phyloP scores from a whole-genome alignment of 1,140 invertebrate genomes.

The Orius insidiosus region DNA sequence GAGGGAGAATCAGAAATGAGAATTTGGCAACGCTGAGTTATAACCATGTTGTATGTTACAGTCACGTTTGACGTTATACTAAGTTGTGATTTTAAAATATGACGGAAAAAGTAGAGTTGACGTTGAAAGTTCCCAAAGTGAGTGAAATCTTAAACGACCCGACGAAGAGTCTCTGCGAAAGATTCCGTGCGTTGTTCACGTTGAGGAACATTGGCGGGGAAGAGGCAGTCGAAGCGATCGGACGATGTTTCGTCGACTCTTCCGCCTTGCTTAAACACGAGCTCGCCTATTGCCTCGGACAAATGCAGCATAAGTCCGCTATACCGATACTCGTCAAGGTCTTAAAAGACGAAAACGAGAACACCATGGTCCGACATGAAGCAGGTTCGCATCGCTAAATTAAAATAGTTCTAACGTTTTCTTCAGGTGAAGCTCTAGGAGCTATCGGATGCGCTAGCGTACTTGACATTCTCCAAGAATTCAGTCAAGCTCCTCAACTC shows the following conservation, averaged over 20 bases:
- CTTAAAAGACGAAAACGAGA: conserved; percentile 61
- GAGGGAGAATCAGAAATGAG: no score
- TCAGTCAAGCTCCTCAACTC: conserved; percentile 49
- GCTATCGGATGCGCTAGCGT: conserved; percentile 65
- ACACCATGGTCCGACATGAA: conserved; percentile 95
- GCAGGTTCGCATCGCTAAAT: conserved; percentile 47
- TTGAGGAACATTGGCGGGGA: conserved; percentile 79
- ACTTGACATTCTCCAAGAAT: conserved; percentile 54
- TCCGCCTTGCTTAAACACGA: conserved; percentile 98
- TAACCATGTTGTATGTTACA: no score
- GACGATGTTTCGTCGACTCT: conserved; percentile 56
- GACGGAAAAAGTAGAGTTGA: no score
- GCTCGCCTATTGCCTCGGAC: conserved; percentile 92
- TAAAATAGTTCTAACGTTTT: conserved; percentile 5
- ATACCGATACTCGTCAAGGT: conserved; percentile 59
- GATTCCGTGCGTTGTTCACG: conserved; percentile 91
- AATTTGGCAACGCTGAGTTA: no score
- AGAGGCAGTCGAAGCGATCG: conserved; percentile 62
- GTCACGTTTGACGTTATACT: no score
- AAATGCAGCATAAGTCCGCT: conserved; percentile 81
- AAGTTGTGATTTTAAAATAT: no score
- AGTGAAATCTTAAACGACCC: conserved; percentile 60
- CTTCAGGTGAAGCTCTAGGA: conserved; percentile 82
- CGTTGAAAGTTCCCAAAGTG: conserved; percentile 37
- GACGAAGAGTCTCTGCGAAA: conserved; percentile 67